Evolutionary conservation across 1,140 invertebrate genomes (phyloP).

Genomic region (Drosophila sulfurigaster): DNA sequence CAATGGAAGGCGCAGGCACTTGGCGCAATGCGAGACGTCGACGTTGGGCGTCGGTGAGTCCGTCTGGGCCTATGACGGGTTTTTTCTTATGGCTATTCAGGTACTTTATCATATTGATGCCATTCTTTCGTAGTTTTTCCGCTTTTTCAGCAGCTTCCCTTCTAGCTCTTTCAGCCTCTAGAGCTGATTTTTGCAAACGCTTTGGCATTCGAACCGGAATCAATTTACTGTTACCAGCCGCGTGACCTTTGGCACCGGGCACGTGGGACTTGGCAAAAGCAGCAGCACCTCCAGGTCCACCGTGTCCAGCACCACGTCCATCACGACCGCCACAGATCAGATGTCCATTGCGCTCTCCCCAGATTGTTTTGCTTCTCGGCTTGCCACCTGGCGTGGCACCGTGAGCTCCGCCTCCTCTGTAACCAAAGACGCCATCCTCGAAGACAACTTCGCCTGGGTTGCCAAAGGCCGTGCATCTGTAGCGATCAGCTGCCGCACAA

Average conservation of each 20-base stretch:
- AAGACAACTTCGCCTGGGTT: conserved; percentile 49
- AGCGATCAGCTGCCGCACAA: conserved; percentile 61
- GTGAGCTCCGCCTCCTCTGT: conserved; percentile 30
- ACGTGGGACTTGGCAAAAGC: neutral
- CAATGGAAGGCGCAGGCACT: conserved; percentile 3
- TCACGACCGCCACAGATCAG: conserved; percentile 4
- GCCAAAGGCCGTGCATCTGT: conserved; percentile 49
- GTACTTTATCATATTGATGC: conserved; percentile 50
- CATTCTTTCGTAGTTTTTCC: conserved; percentile 14
- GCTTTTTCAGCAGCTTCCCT: neutral
- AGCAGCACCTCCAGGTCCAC: too few species aligned
- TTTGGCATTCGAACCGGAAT: conserved; percentile 50
- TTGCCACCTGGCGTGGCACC: neutral
- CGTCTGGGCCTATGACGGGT: conserved; percentile 30
- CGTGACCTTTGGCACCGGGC: neutral
- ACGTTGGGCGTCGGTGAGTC: conserved; percentile 37
- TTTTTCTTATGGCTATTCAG: neutral
- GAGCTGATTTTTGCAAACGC: conserved; percentile 23
- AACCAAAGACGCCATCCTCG: conserved; percentile 50
- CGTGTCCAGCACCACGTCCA: neutral
- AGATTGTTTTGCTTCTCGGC: neutral
- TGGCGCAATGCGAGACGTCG: conserved; percentile 14
- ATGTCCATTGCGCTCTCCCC: neutral
- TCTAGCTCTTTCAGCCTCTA: conserved; percentile 33
- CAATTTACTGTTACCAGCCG: neutral